These are phyloP conservation scores for Sebastes vulpes DNA, from an alignment of 2,797 vertebrate genomes.

Conservation along the genomic window DNA sequence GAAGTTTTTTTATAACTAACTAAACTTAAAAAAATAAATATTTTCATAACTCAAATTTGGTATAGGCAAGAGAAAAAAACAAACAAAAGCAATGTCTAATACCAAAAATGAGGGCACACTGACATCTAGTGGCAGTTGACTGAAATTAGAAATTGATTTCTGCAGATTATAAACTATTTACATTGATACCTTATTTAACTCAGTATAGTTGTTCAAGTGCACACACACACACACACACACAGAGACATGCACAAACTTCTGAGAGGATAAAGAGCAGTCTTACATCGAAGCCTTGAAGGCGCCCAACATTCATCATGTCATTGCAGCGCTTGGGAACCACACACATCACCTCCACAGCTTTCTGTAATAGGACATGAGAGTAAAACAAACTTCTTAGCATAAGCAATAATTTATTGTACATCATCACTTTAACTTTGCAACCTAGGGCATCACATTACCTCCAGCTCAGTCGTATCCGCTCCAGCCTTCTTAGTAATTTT, in stretches of 20 bases:
- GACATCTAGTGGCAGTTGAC: slow-evolving; percentile 41
- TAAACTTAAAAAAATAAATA: neutral
- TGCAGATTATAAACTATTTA: neutral
- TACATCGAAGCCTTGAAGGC: slow-evolving; percentile 98
- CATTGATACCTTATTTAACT: neutral
- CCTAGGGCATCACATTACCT: slow-evolving; percentile 82
- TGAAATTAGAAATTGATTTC: neutral
- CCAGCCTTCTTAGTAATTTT: slow-evolving; percentile 96
- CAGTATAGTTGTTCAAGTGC: neutral
- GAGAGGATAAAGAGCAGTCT: slow-evolving; percentile 49
- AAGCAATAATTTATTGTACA: neutral
- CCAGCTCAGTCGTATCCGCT: slow-evolving; percentile 91
- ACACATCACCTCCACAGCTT: slow-evolving; percentile 99
- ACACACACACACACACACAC: neutral
- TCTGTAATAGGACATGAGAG: slow-evolving; percentile 79
- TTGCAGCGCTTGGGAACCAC: slow-evolving; percentile 99
- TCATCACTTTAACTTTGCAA: neutral
- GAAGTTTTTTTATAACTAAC: neutral
- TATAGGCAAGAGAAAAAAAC: neutral
- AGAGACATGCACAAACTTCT: neutral
- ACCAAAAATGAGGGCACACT: slow-evolving; percentile 20
- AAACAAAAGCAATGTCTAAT: neutral
- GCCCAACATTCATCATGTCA: slow-evolving; percentile 99
- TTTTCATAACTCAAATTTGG: neutral
- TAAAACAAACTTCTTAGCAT: neutral